A percentile compares a stretch with the other conserved stretches of the same genome.
Evolutionary conservation across 2,113 vertebrate genomes (phyloP).

Genomic region (Coracopsis vasa): DNA sequence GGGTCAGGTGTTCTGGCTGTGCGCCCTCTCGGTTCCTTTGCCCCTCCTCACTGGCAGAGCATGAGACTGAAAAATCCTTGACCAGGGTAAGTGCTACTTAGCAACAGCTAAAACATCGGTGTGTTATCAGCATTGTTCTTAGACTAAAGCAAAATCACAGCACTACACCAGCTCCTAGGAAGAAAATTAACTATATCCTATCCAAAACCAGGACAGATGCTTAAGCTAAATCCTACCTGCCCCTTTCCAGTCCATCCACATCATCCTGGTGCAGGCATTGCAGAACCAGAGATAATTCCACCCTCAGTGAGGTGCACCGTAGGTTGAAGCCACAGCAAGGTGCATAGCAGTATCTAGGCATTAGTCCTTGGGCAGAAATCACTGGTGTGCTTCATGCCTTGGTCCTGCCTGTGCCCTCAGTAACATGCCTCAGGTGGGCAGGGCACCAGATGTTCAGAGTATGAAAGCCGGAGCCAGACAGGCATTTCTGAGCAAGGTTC

Average conservation of each 20-base stretch:
- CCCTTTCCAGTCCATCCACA: not conserved
- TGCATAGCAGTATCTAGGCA: fast-evolving
- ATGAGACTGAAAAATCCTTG: not conserved
- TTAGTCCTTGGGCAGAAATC: not conserved
- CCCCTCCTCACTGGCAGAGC: not conserved
- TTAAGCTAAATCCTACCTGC: not conserved
- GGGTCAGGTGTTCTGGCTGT: not conserved
- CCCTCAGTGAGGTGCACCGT: fast-evolving
- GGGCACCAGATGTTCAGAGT: not conserved
- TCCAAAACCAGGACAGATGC: not conserved
- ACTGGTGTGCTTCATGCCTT: not conserved
- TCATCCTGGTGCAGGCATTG: not conserved
- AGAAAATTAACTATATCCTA: not conserved
- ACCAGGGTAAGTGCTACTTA: not conserved
- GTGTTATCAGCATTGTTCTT: not conserved
- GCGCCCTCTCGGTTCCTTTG: not conserved
- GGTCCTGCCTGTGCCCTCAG: fast-evolving
- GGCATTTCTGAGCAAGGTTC: not conserved
- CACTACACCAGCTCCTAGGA: not conserved
- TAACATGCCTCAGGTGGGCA: not conserved
- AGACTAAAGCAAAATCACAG: not conserved
- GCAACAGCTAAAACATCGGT: not conserved
- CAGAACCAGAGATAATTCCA: not conserved
- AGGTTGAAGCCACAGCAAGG: not conserved
- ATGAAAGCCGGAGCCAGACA: not conserved